These are phyloP conservation scores for Peromyscus maniculatus DNA, from an alignment of 2,113 vertebrate species.

Conservation along the genomic window DNA sequence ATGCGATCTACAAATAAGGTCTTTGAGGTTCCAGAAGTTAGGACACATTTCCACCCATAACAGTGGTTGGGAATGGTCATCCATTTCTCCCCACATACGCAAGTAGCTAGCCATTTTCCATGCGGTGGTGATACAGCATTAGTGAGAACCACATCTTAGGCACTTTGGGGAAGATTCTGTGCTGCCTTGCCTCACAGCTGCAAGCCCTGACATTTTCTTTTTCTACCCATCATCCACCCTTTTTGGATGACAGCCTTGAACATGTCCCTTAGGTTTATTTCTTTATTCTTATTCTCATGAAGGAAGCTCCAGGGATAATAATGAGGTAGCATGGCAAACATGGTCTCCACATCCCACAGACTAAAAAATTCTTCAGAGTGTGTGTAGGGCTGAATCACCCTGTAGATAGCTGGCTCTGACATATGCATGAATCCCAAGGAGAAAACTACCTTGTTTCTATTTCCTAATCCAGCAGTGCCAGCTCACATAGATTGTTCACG, in stretches of 20 bases:
- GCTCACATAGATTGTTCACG: constrained; percentile 24
- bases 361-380: not conserved
- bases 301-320: not conserved
- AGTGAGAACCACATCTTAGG: not conserved
- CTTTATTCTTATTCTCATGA: not conserved
- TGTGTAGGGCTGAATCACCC: not conserved
- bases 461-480: not conserved
- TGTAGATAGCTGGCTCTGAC: not conserved
- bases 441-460: not conserved
- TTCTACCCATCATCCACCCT: not conserved
- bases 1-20: constrained; percentile 30
- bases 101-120: not conserved
- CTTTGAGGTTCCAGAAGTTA: not conserved
- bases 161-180: not conserved
- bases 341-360: not conserved
- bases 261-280: not conserved
- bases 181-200: not conserved
- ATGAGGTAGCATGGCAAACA: not conserved
- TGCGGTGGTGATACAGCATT: not conserved
- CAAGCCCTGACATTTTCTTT: constrained; percentile 7
- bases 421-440: not conserved
- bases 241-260: constrained; percentile 2
- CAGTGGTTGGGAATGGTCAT: not conserved
- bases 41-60: not conserved
- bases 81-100: not conserved